phyloP scores from a whole-genome alignment of 2,113 vertebrate genomes.

The Ctenodactylus gundi region DNA sequence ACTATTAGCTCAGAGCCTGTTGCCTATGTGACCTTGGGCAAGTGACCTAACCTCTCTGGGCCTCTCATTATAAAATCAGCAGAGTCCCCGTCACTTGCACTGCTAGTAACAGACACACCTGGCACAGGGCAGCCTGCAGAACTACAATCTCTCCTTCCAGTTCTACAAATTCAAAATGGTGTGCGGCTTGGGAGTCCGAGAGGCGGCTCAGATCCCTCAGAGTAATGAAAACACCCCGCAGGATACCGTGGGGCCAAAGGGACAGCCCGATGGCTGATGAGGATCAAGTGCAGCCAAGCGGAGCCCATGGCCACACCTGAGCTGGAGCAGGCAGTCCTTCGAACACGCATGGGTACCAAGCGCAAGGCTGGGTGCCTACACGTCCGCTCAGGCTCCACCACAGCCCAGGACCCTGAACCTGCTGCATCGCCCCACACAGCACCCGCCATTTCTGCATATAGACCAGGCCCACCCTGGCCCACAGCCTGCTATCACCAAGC shows the following conservation, averaged over 20 bases:
- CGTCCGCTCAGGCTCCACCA: neutral
- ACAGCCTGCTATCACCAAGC: neutral
- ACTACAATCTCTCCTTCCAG: neutral
- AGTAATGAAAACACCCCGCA: neutral
- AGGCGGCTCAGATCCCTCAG: neutral
- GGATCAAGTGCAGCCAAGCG: too few relatives aligned
- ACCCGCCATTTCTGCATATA: accelerated
- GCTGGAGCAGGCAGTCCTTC: neutral
- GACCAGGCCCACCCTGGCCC: neutral
- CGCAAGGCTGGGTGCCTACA: neutral
- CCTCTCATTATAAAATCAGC: neutral
- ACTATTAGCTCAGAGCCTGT: neutral
- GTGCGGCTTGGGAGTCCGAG: neutral
- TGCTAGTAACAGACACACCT: neutral
- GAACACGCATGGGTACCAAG: neutral
- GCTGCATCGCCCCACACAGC: too few relatives aligned
- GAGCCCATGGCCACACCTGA: too few relatives aligned
- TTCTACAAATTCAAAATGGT: neutral
- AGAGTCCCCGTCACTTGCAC: neutral
- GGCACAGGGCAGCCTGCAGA: neutral
- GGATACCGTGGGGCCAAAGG: neutral
- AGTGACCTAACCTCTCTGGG: neutral
- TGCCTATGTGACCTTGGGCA: neutral
- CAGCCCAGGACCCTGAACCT: neutral
- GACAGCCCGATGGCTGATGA: accelerated